phyloP scores from a whole-genome alignment of 1,140 invertebrate genomes.

The Drosophila kurseongensis region DNA sequence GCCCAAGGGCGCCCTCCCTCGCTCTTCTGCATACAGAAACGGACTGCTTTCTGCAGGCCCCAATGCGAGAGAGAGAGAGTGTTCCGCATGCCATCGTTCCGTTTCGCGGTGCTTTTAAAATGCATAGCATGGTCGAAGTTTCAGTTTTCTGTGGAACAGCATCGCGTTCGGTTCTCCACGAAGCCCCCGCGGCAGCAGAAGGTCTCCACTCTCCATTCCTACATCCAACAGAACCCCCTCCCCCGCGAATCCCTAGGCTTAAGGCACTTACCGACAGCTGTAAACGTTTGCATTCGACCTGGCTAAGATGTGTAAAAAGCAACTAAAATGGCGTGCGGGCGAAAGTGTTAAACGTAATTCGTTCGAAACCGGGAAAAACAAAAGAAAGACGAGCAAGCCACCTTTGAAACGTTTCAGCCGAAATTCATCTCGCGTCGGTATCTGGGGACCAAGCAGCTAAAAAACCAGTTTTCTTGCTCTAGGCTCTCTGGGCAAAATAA shows the following conservation, averaged over 20 bases:
- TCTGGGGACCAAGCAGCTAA: constrained; percentile 30
- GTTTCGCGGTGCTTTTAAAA: constrained; percentile 49
- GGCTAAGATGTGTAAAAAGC: constrained; percentile 29
- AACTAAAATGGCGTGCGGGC: constrained; percentile 12
- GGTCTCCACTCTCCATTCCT: constrained; percentile 16
- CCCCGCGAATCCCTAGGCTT: constrained; percentile 40
- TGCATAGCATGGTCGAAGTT: constrained; percentile 53
- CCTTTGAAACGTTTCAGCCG: constrained; percentile 71
- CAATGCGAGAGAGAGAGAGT: no score
- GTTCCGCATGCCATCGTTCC: constrained; percentile 38
- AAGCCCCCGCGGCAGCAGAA: constrained; percentile 33
- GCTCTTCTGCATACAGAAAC: no score
- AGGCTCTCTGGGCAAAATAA: constrained; percentile 53
- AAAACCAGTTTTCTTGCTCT: constrained; percentile 58
- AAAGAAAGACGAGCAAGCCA: constrained; percentile 33
- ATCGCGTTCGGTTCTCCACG: constrained; percentile 63
- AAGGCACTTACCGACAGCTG: constrained; percentile 58
- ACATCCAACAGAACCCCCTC: constrained; percentile 19
- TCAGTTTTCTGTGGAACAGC: constrained; percentile 62
- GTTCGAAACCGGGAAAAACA: constrained; percentile 42
- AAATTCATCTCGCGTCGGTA: constrained; percentile 41
- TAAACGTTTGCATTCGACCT: constrained; percentile 37
- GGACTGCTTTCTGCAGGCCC: no score
- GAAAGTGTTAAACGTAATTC: constrained; percentile 68
- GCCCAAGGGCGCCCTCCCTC: no score